phyloP scores from a whole-genome alignment of 1,140 invertebrate species.

The Lepidurus packardi region DNA sequence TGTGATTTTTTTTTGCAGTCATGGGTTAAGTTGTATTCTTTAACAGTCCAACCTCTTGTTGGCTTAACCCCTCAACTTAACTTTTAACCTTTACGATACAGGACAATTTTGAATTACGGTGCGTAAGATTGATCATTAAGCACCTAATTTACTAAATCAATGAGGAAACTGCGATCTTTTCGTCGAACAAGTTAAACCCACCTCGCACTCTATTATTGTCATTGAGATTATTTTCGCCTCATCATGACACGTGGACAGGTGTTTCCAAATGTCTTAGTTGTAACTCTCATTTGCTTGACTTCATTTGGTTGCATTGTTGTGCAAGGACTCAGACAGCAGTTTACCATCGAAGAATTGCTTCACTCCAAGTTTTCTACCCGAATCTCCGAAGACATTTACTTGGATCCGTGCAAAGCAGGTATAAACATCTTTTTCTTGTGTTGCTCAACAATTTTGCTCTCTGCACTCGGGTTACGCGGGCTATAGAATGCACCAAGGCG shows the following conservation, averaged over 20 bases:
- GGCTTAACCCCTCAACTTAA: background rate
- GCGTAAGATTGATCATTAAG: background rate
- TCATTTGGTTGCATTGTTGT: background rate
- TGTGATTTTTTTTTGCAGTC: background rate
- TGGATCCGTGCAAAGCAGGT: conserved; percentile 81
- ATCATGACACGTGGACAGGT: conserved; percentile 4
- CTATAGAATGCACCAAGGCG: conserved; percentile 23
- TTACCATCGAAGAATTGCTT: conserved; percentile 62
- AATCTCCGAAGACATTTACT: conserved; percentile 65
- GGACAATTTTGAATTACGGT: background rate
- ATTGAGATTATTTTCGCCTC: background rate
- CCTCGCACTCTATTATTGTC: background rate
- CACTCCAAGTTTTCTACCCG: conserved; percentile 56
- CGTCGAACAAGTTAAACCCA: background rate
- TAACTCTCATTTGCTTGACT: background rate
- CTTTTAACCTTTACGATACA: background rate
- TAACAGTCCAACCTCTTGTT: background rate
- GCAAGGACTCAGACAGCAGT: conserved; percentile 43
- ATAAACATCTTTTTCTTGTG: conserved; percentile 44
- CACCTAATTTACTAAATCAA: background rate
- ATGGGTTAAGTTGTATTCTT: background rate
- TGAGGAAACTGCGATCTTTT: background rate
- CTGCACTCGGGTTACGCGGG: conserved; percentile 19
- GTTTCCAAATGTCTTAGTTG: background rate
- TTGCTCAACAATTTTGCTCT: background rate